These are phyloP conservation scores for Hirudo medicinalis DNA, from an alignment of 1,140 invertebrate genomes.

Conservation along the genomic window DNA sequence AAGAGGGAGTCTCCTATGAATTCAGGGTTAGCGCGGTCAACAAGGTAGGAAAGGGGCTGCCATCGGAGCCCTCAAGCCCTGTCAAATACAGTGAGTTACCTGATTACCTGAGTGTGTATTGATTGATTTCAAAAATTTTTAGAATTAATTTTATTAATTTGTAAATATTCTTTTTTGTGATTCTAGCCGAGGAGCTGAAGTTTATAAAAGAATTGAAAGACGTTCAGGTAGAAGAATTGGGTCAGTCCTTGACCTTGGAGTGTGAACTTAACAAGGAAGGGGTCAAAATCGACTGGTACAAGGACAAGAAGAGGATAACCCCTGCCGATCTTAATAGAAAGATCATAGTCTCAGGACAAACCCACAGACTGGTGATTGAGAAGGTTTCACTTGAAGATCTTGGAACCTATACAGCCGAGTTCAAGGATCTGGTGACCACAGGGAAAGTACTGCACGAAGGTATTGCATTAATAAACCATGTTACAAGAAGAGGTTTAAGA, in stretches of 20 bases:
- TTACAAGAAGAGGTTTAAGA: not conserved
- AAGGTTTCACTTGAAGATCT: slow-evolving; percentile 56
- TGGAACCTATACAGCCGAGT: slow-evolving; percentile 52
- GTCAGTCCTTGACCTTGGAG: slow-evolving; percentile 29
- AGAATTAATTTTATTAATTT: not conserved
- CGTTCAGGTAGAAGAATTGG: slow-evolving; percentile 26
- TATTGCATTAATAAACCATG: not conserved
- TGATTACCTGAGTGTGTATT: not conserved
- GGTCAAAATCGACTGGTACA: slow-evolving; percentile 54
- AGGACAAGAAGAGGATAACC: slow-evolving; percentile 51
- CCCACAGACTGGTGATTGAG: slow-evolving; percentile 61
- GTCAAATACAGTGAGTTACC: slow-evolving; percentile 27
- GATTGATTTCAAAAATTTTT: not conserved
- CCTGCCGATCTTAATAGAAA: slow-evolving; percentile 53
- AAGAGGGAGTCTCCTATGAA: slow-evolving; percentile 87
- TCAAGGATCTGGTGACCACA: slow-evolving; percentile 16
- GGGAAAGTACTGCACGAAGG: slow-evolving; percentile 20
- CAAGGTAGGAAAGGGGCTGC: slow-evolving; percentile 82
- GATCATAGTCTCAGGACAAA: slow-evolving; percentile 55
- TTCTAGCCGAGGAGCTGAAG: slow-evolving; percentile 31
- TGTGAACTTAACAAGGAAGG: slow-evolving; percentile 58
- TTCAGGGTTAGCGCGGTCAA: slow-evolving; percentile 93
- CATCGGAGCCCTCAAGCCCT: slow-evolving; percentile 70
- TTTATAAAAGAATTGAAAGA: slow-evolving; percentile 31
- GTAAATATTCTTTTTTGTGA: not conserved